Evolutionary conservation across 2,113 vertebrate species (phyloP).

Genomic region (Lethenteron camtschaticum): DNA sequence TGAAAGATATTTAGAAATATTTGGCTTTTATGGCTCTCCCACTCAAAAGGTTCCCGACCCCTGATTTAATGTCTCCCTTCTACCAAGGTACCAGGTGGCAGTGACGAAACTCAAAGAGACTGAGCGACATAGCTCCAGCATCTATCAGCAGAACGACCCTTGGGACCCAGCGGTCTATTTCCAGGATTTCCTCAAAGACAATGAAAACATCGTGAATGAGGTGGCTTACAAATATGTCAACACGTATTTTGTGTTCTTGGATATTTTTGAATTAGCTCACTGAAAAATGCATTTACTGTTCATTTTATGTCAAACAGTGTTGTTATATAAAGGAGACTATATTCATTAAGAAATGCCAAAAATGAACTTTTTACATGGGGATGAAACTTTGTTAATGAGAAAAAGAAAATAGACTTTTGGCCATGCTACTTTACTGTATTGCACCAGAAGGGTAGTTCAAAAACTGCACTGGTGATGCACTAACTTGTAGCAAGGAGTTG

Average conservation of each 20-base stretch:
- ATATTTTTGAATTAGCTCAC: neutral
- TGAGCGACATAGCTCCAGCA: conserved; percentile 45
- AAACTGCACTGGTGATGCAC: too few species aligned
- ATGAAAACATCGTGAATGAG: conserved; percentile 48
- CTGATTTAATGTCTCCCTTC: too few species aligned
- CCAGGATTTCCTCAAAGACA: conserved; percentile 41
- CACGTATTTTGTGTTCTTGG: too few species aligned
- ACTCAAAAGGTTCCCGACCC: too few species aligned
- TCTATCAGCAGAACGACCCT: conserved; percentile 59
- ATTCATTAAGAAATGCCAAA: neutral
- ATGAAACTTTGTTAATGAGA: neutral
- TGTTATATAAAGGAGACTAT: neutral
- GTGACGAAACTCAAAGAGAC: conserved; percentile 53
- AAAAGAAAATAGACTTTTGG: too few species aligned
- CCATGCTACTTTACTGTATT: too few species aligned
- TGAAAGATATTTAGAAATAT: too few species aligned
- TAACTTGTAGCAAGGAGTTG: too few species aligned
- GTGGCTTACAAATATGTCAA: conserved; percentile 15
- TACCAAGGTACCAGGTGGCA: conserved; percentile 48
- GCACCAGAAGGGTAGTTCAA: too few species aligned
- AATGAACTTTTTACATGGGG: neutral
- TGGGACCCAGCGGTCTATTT: conserved; percentile 42
- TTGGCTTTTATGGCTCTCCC: too few species aligned
- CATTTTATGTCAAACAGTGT: neutral
- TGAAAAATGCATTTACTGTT: neutral